Evolutionary conservation across 2,888 invertebrate genomes (phyloP), one percentile per base, ranked within the genome.

Genomic region (Siphonodentalium dalli): DNA sequence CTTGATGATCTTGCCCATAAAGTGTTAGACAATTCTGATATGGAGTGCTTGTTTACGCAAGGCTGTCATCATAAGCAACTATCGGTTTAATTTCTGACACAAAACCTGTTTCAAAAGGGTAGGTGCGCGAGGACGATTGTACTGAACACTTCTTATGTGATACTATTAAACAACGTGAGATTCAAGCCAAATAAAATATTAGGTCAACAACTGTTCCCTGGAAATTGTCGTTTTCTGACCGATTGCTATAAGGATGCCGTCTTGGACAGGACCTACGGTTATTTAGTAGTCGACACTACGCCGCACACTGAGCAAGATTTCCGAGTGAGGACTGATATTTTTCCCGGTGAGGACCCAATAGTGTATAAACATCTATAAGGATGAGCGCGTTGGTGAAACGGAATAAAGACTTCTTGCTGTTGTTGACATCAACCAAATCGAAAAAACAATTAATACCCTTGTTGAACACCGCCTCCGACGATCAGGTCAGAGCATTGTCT

Each of bases 1-100:
- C 24, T 55, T 9, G 54, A 55, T 18, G 54, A 55, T 21, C 27
- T 55, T 3, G 50, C 50, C n/a, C 54, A 55, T 15, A 26, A 45
- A 13, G 54, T 55, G 2, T 21, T 47, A 11, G 18, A 40, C 15
- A 31, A 28, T 31, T 37, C 34, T 18, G 41, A 53, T n/a, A 53
- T 46, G 41, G 46, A 53, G 18, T n/a, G n/a, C n/a, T n/a, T n/a
- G n/a, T n/a, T n/a, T n/a, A n/a, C n/a, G n/a, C n/a, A n/a, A n/a
- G n/a, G n/a, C n/a, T n/a, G n/a, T n/a, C n/a, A n/a, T n/a, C n/a
- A n/a, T n/a, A n/a, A n/a, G n/a, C n/a, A n/a, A 6, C 33, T 54
- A 6, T 39, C 37, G 24, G 50, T 50, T n/a, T 37, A 43, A n/a
- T 18, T 41, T 2, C 11, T 53, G 3, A 38, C 46, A 3, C 51